phyloP scores from a whole-genome alignment of 1,140 invertebrate genomes.

The Drosophila nigromelanica region DNA sequence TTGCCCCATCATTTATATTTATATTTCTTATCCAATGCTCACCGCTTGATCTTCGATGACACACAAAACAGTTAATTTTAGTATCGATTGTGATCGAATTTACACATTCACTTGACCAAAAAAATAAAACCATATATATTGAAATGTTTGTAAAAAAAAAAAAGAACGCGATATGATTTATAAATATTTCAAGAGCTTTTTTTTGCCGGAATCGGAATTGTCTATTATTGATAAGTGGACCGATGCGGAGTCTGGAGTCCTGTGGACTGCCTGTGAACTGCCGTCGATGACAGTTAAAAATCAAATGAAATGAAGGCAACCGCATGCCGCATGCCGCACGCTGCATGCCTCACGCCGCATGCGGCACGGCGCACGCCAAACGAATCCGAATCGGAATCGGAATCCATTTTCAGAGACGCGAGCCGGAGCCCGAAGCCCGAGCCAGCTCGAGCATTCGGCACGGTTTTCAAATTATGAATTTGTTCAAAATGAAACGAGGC shows the following conservation, averaged over 20 bases:
- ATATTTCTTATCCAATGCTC: not conserved
- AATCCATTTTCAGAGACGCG: constrained; percentile 31
- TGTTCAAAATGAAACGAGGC: constrained; percentile 70
- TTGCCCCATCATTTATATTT: not conserved
- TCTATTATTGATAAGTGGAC: too few relatives aligned
- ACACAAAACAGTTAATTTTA: not conserved
- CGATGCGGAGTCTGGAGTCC: not conserved
- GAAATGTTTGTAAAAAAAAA: not conserved
- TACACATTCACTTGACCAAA: not conserved
- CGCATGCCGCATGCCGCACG: constrained; percentile 29
- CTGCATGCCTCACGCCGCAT: constrained; percentile 21
- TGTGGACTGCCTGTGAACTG: constrained; percentile 43
- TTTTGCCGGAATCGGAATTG: constrained; percentile 1
- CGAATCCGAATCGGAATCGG: constrained; percentile 39
- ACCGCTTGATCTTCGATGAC: constrained; percentile 10
- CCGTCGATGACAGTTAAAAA: constrained; percentile 82
- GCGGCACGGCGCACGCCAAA: constrained; percentile 33
- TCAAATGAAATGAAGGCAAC: constrained; percentile 79
- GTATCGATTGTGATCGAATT: not conserved
- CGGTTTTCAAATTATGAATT: constrained; percentile 83
- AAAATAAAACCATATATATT: not conserved
- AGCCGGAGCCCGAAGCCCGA: constrained; percentile 45
- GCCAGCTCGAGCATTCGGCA: constrained; percentile 45
- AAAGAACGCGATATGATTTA: not conserved
- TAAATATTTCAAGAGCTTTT: not conserved